Percentiles rank a stretch among this genome's conserved stretches.
Evolutionary conservation across 53 echinoderm and acorn worm genomes (phyloP).

Genomic region (Holothuria leucospilota): DNA sequence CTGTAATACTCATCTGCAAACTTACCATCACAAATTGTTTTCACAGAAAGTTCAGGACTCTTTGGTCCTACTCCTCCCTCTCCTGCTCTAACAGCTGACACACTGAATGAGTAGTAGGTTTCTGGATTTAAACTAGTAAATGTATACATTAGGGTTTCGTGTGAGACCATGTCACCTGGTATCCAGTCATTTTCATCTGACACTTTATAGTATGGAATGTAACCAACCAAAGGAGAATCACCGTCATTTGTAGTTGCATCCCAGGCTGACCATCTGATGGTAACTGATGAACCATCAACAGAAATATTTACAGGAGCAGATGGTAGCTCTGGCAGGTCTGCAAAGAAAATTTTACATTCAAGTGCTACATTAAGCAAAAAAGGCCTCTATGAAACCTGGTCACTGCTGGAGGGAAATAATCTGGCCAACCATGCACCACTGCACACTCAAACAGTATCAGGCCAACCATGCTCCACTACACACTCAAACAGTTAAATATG

Average conservation of each 20-base stretch:
- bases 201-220: background rate
- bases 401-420: too few relatives aligned
- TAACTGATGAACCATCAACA: background rate
- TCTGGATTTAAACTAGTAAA: background rate
- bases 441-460: too few relatives aligned
- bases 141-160: background rate
- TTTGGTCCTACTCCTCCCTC: background rate
- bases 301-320: conserved; percentile 10
- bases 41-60: background rate
- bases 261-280: conserved; percentile 7
- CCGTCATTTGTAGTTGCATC: background rate
- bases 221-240: background rate
- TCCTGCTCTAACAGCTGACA: background rate
- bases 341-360: background rate
- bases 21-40: conserved; percentile 22
- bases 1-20: too few relatives aligned
- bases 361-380: too few relatives aligned
- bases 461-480: too few relatives aligned
- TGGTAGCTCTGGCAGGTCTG: background rate
- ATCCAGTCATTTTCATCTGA: background rate
- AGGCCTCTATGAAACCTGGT: too few relatives aligned
- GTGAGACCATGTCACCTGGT: background rate
- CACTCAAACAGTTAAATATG: too few relatives aligned
- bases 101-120: background rate
- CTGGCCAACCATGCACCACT: too few relatives aligned